Base-by-base conservation (phyloP, 1,140 invertebrate species). In the Philotrypesis tridentata region DNA sequence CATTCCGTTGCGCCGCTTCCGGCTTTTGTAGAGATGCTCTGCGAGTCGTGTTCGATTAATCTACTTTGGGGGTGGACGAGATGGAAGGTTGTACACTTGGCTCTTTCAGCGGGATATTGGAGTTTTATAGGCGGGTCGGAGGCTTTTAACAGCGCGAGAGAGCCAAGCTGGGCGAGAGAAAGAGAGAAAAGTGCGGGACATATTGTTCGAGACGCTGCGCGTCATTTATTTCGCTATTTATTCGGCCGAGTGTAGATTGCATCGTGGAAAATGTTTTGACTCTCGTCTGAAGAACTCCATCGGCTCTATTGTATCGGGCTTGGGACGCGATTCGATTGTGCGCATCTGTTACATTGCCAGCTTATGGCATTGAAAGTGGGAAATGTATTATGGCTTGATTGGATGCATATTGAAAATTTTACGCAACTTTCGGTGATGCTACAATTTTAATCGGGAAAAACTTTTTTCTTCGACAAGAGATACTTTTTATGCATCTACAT, bases 41-140 rank as follows among this genome's bases (percentile, higher is more conserved):
- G 37, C 31, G 33, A 43, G 29, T 73, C 29, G 23, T 63, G 31
- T 31, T n/a, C 72, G 55, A 74, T 74, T 74, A 68, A 74, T 80
- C 78, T 61, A 48, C 70, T 80, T 79, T 61, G 23, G 40, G 40
- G 25, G 27, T 25, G 48, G 60, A 12, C 25, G 61, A 65, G 61
- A 29, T 27, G 61, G 61, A 65, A 27, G 23, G 61, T 25, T 65
- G 27, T 29, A 27, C 48, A 63, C 60, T 76, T 40, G 74, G 60
- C 61, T 75, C 27, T 65, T 65, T 65, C 61, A 8, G 12, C 25
- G 61, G 61, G 23, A 55, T 55, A 55, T 55, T 55, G 48, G 48
- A 55, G 48, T 55, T 27, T 65, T 65, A 29, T 65, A 65, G 61
- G 61, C 37, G 61, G 9, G 25, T 65, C 23, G 2, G 61, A 25